Conservation (phyloP, 2,113 vertebrate genomes). For the Sander lucioperca region DNA sequence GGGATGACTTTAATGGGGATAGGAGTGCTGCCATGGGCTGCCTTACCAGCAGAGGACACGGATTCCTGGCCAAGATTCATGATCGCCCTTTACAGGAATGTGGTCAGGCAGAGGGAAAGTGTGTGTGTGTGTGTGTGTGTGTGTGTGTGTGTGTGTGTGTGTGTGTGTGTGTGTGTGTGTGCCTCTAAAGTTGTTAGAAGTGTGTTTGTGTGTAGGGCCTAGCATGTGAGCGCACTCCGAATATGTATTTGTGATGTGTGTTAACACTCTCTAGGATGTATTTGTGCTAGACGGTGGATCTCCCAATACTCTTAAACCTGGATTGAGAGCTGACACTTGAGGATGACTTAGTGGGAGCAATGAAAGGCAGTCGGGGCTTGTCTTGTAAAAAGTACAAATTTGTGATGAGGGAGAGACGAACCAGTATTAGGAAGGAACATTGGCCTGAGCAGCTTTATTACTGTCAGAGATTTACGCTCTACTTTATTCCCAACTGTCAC, state of each 20-base stretch:
- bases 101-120: conserved; percentile 68
- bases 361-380: conserved; percentile 58
- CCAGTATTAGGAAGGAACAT: conserved; percentile 78
- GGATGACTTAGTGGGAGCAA: conserved; percentile 70
- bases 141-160: too few relatives aligned
- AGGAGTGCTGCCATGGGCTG: conserved; percentile 77
- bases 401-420: conserved; percentile 75
- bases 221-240: not conserved
- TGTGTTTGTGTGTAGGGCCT: conserved; percentile 13
- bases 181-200: conserved; percentile 23
- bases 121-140: conserved; percentile 30
- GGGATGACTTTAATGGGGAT: conserved; percentile 78
- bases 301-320: conserved; percentile 47
- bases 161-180: conserved; percentile 18
- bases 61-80: conserved; percentile 84
- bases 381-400: conserved; percentile 76
- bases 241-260: not conserved
- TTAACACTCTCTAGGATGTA: conserved; percentile 22
- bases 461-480: conserved; percentile 81
- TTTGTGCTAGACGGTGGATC: conserved; percentile 30
- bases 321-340: conserved; percentile 75
- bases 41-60: conserved; percentile 68
- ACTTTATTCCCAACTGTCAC: conserved; percentile 83
- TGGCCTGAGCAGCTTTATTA: conserved; percentile 84
- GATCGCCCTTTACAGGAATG: conserved; percentile 82